Evolutionary conservation across 2,888 invertebrate genomes (phyloP).

Genomic region (Strigamia transsilvanica): DNA sequence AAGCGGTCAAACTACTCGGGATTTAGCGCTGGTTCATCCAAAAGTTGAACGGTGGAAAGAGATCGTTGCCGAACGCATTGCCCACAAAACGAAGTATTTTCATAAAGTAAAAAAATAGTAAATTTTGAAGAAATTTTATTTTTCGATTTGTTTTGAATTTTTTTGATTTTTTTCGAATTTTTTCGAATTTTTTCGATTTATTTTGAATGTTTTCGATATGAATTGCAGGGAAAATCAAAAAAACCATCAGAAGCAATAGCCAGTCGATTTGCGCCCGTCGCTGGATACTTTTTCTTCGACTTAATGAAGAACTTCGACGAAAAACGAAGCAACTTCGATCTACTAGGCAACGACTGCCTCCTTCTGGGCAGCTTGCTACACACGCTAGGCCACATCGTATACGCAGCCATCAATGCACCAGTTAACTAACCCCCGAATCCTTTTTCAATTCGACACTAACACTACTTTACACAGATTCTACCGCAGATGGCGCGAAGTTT

Average conservation of each 20-base stretch:
- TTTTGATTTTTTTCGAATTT: neutral
- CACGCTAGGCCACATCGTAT: neutral
- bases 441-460: too few relatives aligned
- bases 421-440: neutral
- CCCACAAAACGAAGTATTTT: conserved; percentile 54
- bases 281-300: conserved; percentile 26
- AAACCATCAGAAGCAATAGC: neutral
- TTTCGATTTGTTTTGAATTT: too few relatives aligned
- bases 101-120: conserved; percentile 1
- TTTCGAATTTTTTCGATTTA: conserved; percentile 13
- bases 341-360: conserved; percentile 32
- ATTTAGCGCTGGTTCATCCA: neutral
- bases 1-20: neutral
- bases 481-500: conserved; percentile 27
- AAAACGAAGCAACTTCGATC: neutral
- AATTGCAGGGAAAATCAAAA: neutral
- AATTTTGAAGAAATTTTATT: too few relatives aligned
- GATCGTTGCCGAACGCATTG: conserved; percentile 54
- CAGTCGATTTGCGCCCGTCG: conserved; percentile 14
- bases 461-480: neutral
- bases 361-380: neutral
- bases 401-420: conserved; percentile 24
- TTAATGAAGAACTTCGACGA: conserved; percentile 7
- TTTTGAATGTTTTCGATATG: neutral
- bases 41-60: conserved; percentile 52